Evolutionary conservation across 1,140 invertebrate species (phyloP), one percentile per base, ranked within the genome.

Genomic region (Drosophila pachea): DNA sequence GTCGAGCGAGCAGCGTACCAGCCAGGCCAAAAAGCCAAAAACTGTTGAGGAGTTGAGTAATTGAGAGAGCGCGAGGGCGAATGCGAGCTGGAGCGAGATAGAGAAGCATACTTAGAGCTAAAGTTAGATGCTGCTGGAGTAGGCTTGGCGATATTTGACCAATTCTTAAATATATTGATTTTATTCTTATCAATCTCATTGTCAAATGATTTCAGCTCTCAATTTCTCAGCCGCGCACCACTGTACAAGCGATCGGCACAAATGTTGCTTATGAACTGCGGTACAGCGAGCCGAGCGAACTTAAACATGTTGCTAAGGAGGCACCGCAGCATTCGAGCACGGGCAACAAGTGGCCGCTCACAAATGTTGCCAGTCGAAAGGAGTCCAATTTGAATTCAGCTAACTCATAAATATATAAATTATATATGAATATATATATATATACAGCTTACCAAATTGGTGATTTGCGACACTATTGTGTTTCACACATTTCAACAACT

Each of bases 271-370:
- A 12, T 12, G 32, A 42, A 5, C 6, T 22, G 11, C 52, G 33
- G 55, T 5, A 29, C 54, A 29, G 47, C 54, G n/a, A 36, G 14
- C 48, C 14, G 33, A n/a, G 47, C 38, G 22, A 22, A 22, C 22
- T 22, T 22, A 22, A 54, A 50, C 59, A 74, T 67, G 58, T 12
- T 71, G 69, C 64, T 50, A n/a, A 49, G 52, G 60, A 53, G 70
- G 71, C 62, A 45, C 52, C 38, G 22, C 33, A 61, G 59, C 68
- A 74, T 75, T 65, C 62, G 59, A 76, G 66, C n/a, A 65, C 14
- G 43, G 60, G 60, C 81, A 84, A 84, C 79, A 83, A 83, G 78
- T 83, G 79, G 64, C 60, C 7, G 38, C 12, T 14, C 33, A 7
- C 11, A 55, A 67, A 74, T 63, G 66, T 65, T 65, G 62, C 52